These are phyloP conservation scores for Cheilosia grossa DNA, from an alignment of 2,888 invertebrate species.

Conservation along the genomic window DNA sequence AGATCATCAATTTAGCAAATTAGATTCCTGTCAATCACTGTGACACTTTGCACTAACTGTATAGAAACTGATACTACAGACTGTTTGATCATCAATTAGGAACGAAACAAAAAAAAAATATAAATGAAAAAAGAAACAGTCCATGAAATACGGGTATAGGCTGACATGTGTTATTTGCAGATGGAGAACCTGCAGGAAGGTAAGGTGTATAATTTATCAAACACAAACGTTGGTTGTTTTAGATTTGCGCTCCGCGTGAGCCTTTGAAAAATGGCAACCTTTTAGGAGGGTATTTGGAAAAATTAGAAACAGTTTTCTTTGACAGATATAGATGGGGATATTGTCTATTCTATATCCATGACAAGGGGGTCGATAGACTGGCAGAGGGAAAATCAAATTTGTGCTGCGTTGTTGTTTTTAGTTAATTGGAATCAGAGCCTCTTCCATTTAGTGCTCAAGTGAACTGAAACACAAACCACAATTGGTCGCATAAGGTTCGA, in stretches of 20 bases:
- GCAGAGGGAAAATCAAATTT: neutral
- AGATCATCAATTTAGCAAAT: slow-evolving; percentile 55
- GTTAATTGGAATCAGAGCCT: too few relatives aligned
- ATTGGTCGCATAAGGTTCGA: too few relatives aligned
- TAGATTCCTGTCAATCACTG: slow-evolving; percentile 38
- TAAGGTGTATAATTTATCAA: slow-evolving; percentile 41
- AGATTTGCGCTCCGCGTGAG: neutral
- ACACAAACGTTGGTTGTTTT: neutral
- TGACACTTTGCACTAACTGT: slow-evolving; percentile 32
- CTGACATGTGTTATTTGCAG: slow-evolving; percentile 45
- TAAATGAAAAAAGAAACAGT: neutral
- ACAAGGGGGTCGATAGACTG: neutral
- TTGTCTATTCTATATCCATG: neutral
- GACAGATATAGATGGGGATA: neutral
- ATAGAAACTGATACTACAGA: slow-evolving; percentile 3
- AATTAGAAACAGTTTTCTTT: neutral
- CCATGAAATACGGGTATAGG: neutral
- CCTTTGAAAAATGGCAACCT: slow-evolving; percentile 3
- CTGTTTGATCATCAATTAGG: slow-evolving; percentile 56
- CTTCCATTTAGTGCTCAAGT: too few relatives aligned
- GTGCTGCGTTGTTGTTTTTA: too few relatives aligned
- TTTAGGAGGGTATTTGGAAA: slow-evolving; percentile 2
- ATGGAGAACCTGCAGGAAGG: slow-evolving; percentile 19
- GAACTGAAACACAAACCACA: too few relatives aligned
- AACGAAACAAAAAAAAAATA: neutral